Evolutionary conservation across 2,113 vertebrate species (phyloP).

Genomic region (Pygoscelis antarcticus): DNA sequence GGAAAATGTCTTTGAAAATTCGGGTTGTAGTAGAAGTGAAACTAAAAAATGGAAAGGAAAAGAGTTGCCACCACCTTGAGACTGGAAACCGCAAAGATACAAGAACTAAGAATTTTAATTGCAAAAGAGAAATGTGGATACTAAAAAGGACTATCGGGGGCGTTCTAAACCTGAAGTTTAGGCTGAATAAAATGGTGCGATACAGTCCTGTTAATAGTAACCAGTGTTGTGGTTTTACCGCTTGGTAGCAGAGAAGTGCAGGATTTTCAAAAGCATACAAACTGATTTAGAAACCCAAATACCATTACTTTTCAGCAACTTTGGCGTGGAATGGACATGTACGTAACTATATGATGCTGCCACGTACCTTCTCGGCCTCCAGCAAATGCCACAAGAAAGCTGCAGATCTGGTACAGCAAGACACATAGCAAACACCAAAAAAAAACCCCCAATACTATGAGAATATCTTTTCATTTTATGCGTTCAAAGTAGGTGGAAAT

Average conservation of each 20-base stretch:
- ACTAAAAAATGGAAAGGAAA: not conserved
- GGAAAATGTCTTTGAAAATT: not conserved
- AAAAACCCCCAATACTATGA: fast-evolving
- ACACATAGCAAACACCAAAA: not conserved
- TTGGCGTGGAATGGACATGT: not conserved
- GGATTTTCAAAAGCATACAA: not conserved
- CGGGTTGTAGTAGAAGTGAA: not conserved
- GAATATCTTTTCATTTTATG: not conserved
- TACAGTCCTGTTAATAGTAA: not conserved
- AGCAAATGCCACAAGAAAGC: not conserved
- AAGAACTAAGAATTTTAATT: not conserved
- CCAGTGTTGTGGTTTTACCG: not conserved
- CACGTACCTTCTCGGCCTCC: not conserved
- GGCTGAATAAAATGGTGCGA: not conserved
- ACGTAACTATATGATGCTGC: not conserved
- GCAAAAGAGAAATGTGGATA: not conserved
- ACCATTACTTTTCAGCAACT: not conserved
- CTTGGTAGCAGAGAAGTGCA: fast-evolving
- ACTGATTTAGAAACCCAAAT: not conserved
- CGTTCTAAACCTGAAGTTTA: not conserved
- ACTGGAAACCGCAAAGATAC: not conserved
- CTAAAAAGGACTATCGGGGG: not conserved
- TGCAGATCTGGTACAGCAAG: not conserved
- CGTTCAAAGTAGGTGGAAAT: not conserved
- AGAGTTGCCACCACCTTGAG: not conserved